Percentiles rank a stretch among this genome's conserved stretches.
These are phyloP conservation scores for Atherinomorus stipes DNA, from an alignment of 2,113 vertebrate species.

Conservation along the genomic window DNA sequence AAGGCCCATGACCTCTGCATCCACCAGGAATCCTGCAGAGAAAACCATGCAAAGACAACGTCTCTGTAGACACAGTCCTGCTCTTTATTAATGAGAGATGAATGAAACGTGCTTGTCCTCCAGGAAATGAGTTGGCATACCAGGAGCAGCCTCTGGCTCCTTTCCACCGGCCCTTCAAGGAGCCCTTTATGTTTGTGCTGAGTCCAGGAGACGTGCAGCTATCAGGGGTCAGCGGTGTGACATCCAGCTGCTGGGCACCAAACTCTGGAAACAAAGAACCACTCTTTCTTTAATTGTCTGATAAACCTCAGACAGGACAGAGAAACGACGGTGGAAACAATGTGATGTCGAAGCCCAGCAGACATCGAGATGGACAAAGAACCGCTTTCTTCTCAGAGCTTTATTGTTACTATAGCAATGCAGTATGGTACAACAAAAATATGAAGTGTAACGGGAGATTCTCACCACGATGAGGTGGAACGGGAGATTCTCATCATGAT, in stretches of 20 bases:
- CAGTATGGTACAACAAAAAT: too few species aligned
- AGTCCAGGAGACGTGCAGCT: conserved; percentile 50
- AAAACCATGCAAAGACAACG: neutral
- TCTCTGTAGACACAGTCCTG: conserved; percentile 4
- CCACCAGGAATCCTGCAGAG: neutral
- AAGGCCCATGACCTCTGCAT: too few species aligned
- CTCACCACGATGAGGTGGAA: too few species aligned
- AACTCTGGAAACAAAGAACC: conserved; percentile 61
- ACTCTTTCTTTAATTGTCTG: conserved; percentile 41
- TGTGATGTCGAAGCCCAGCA: neutral
- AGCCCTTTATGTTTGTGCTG: conserved; percentile 66
- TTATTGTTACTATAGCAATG: too few species aligned
- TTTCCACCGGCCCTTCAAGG: conserved; percentile 65
- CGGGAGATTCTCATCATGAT: too few species aligned
- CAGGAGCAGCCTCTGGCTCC: conserved; percentile 48
- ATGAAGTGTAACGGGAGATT: too few species aligned
- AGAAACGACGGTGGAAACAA: conserved; percentile 1
- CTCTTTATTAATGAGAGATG: conserved; percentile 41
- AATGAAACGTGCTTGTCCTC: conserved; percentile 53
- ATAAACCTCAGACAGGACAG: neutral
- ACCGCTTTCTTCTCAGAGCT: conserved; percentile 44
- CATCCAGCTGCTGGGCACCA: conserved; percentile 21
- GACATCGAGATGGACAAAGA: conserved; percentile 53
- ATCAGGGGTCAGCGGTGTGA: conserved; percentile 51
- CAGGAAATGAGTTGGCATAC: conserved; percentile 71